These are phyloP conservation scores for Falco concolor DNA, from an alignment of 2,797 vertebrate species.

Conservation along the genomic window DNA sequence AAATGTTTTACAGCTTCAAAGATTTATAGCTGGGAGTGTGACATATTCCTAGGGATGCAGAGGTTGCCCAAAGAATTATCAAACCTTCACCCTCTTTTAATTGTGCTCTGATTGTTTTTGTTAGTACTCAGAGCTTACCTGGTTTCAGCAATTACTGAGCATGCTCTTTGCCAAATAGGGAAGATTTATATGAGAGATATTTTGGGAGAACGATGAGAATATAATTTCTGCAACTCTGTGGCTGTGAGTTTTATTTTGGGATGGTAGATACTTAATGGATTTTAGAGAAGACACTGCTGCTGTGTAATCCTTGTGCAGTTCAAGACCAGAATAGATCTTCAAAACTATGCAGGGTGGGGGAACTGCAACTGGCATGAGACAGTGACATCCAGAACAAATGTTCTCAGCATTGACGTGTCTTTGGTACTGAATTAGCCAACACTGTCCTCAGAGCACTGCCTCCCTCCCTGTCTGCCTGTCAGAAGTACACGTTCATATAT, in stretches of 20 bases:
- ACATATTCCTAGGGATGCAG: background rate
- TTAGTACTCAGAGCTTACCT: background rate
- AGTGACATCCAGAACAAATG: background rate
- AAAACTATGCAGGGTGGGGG: accelerated
- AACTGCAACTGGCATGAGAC: background rate
- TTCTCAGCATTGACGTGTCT: background rate
- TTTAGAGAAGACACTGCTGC: background rate
- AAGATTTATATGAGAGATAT: background rate
- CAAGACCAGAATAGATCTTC: background rate
- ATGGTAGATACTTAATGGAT: background rate
- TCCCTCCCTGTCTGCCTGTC: background rate
- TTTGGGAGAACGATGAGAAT: background rate
- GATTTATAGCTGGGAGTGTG: background rate
- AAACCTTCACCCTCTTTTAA: background rate
- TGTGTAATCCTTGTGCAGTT: background rate
- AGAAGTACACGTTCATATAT: background rate
- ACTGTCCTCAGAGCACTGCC: background rate
- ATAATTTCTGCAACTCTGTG: background rate
- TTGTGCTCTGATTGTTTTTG: background rate
- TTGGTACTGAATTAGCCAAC: background rate
- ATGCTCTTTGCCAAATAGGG: background rate
- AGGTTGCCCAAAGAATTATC: background rate
- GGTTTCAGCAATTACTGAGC: background rate
- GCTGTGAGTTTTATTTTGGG: background rate
- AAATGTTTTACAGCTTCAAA: background rate